Evolutionary conservation across 1,140 invertebrate genomes (phyloP).

Genomic region (Augochlora pura): DNA sequence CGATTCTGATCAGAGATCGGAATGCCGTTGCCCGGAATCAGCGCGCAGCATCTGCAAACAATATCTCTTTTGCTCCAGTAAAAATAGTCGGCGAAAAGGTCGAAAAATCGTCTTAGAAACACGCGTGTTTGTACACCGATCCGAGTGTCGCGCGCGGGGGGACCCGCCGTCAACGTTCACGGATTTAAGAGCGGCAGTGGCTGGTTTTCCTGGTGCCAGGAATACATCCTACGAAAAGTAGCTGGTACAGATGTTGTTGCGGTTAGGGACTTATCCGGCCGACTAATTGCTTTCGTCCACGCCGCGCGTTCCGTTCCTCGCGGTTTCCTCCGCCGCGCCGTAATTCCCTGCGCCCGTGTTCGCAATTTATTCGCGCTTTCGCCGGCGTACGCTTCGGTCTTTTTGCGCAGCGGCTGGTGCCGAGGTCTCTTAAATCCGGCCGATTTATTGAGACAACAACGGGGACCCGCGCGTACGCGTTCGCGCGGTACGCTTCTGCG

Average conservation of each 20-base stretch:
- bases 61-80: no score
- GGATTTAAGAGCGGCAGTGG: background rate
- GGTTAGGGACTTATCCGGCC: background rate
- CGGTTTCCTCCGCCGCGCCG: background rate
- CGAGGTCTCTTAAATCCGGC: slow-evolving; percentile 50
- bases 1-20: no score
- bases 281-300: slow-evolving; percentile 6
- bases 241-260: background rate
- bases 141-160: no score
- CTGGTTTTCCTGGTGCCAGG: background rate
- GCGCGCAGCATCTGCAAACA: no score
- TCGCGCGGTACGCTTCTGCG: slow-evolving; percentile 18
- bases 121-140: no score
- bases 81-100: no score
- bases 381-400: background rate
- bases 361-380: slow-evolving; percentile 34
- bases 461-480: slow-evolving; percentile 13
- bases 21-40: no score
- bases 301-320: background rate
- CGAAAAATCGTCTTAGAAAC: no score
- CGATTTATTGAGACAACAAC: slow-evolving; percentile 65
- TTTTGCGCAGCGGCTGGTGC: slow-evolving; percentile 4
- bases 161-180: no score
- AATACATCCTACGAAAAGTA: background rate
- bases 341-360: background rate